Evolutionary conservation across 2,113 vertebrate genomes (phyloP).

Genomic region (Leuciscus idus): DNA sequence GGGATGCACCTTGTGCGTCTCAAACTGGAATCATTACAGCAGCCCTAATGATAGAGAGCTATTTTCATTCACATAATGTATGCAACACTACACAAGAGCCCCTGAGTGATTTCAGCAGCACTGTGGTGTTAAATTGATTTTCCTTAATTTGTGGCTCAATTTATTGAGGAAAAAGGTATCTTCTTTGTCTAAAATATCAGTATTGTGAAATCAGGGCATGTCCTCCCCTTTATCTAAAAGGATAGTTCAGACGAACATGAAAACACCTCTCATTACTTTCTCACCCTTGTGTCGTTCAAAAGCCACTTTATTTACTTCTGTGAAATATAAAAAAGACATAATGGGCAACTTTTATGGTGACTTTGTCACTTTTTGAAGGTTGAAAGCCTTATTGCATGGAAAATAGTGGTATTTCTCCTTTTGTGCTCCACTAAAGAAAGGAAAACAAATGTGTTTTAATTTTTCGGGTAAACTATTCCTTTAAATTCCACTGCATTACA

Average conservation of each 20-base stretch:
- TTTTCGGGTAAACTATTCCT: neutral
- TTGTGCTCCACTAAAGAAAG: no score
- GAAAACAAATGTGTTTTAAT: neutral
- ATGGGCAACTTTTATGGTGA: neutral
- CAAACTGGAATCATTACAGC: conserved; percentile 32
- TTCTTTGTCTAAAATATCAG: neutral
- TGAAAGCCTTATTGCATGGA: neutral
- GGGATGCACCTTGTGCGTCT: conserved; percentile 31
- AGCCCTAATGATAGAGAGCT: conserved; percentile 26
- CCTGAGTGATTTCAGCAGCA: neutral
- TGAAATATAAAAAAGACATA: neutral
- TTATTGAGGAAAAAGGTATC: neutral
- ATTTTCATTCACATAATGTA: conserved; percentile 36
- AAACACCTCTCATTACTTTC: neutral
- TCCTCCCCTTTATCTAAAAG: neutral
- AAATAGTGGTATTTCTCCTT: neutral
- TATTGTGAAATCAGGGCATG: neutral
- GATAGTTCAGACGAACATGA: neutral
- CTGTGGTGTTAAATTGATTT: neutral
- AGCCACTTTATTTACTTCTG: neutral
- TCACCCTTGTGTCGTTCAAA: neutral
- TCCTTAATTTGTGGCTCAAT: neutral
- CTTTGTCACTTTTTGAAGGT: neutral
- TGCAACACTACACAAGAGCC: conserved; percentile 20
- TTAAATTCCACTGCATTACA: no score